These are phyloP conservation scores for Elmis aenea DNA, from an alignment of 2,888 invertebrate species.

Conservation along the genomic window DNA sequence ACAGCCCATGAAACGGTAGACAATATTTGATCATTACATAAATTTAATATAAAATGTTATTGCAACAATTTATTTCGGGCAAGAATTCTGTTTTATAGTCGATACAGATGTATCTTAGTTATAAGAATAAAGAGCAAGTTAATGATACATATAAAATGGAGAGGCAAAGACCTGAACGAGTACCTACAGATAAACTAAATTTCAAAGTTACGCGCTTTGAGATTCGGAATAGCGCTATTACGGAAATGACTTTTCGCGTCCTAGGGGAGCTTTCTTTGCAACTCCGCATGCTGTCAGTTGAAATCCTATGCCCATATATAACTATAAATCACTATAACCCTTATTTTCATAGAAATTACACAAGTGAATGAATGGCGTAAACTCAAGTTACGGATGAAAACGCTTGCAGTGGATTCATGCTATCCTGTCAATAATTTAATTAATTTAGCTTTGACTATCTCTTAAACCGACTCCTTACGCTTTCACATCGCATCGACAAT, in stretches of 20 bases:
- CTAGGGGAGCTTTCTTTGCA: constrained; percentile 14
- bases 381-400: constrained; percentile 10
- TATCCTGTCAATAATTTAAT: constrained; percentile 13
- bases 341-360: constrained; percentile 12
- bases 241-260: constrained; percentile 18
- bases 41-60: too few relatives aligned
- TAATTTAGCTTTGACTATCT: constrained; percentile 12
- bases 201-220: constrained; percentile 17
- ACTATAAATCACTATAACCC: constrained; percentile 12
- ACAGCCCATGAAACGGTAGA: too few relatives aligned
- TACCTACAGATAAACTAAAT: constrained; percentile 14
- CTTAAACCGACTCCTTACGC: too few relatives aligned
- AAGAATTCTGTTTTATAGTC: too few relatives aligned
- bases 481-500: constrained; percentile 15
- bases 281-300: constrained; percentile 10
- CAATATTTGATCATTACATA: too few relatives aligned
- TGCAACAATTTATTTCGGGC: too few relatives aligned
- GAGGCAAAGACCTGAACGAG: constrained; percentile 12
- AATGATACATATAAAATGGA: too few relatives aligned
- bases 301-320: constrained; percentile 10
- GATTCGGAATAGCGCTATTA: constrained; percentile 18
- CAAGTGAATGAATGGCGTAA: constrained; percentile 7
- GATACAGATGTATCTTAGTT: too few relatives aligned
- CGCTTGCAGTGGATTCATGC: too few relatives aligned
- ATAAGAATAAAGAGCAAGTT: too few relatives aligned